phyloP scores from a whole-genome alignment of 2,113 vertebrate genomes.

The Proteles cristata region DNA sequence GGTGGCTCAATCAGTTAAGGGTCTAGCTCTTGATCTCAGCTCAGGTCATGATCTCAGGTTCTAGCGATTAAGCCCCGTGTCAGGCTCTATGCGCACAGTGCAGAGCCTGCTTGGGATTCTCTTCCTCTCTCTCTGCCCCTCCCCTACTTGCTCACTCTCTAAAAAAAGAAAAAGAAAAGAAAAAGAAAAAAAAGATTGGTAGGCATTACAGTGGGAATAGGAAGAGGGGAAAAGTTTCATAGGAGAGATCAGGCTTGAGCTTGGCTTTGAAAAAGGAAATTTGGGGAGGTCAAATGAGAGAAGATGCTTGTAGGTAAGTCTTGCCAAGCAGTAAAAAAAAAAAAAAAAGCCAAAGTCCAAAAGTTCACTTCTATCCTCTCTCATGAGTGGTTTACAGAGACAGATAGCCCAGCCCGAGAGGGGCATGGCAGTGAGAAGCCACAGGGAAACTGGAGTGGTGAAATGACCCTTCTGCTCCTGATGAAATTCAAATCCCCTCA shows the following conservation, averaged over 20 bases:
- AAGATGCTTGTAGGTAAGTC: neutral
- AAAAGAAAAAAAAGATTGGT: no score
- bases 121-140: no score
- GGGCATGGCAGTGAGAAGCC: neutral
- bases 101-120: no score
- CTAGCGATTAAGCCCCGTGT: no score
- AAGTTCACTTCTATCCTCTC: neutral
- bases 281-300: neutral
- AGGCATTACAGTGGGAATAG: neutral
- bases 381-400: neutral
- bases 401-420: neutral
- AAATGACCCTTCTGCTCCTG: neutral
- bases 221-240: neutral
- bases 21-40: no score
- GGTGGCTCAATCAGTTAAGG: no score
- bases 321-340: neutral
- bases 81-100: no score
- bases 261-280: constrained; percentile 45
- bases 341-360: neutral
- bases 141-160: no score
- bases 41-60: no score
- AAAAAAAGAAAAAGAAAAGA: no score
- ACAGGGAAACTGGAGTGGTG: neutral
- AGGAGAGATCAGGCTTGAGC: neutral
- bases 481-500: neutral